Base-by-base conservation (phyloP, 53 echinoderm and acorn worm genomes). In the Antedon mediterranea region DNA sequence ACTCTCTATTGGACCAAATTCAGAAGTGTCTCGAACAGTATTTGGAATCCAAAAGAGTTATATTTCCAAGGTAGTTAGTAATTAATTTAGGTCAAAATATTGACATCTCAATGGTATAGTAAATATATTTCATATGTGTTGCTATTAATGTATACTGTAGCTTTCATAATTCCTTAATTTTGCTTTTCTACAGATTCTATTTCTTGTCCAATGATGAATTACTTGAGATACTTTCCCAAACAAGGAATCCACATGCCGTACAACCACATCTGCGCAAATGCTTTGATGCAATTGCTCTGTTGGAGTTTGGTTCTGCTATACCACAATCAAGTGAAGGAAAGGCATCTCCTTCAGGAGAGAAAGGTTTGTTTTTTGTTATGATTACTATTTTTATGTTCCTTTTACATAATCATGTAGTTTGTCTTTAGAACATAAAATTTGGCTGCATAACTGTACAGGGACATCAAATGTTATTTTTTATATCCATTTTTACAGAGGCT, bases 141-240 rank as follows among this genome's bases (percentile, higher is more conserved):
- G n/a, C n/a, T n/a, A n/a, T n/a, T n/a, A n/a, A n/a, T n/a, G n/a
- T n/a, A n/a, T n/a, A n/a, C n/a, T n/a, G n/a, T n/a, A n/a, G n/a
- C n/a, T n/a, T n/a, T n/a, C n/a, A n/a, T n/a, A n/a, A 57, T 57
- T 23, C 7, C 34, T 32, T 30, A n/a, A 1, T 81, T 32, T 30
- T 28, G 27, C 34, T 29, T 28, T 15, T 72, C 26, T 57, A 5
- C 86, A 94, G 94, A 41, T 97, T 97, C 76, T 97, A 92, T 75
- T 97, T 97, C 88, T 87, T 97, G 86, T 97, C 98, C 80, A 97
- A 97, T 41, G 98, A 97, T 78, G 98, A 97, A 76, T 77, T 97
- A 33, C 79, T 97, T 34, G 98, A 97, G 90, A 97, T 97, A 33
- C 80, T 97, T 73, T 97, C 98, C 2, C 98, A 97, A 90, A 97